phyloP scores from a whole-genome alignment of 92 coral and sea anemone species.

The Desmophyllum pertusum region DNA sequence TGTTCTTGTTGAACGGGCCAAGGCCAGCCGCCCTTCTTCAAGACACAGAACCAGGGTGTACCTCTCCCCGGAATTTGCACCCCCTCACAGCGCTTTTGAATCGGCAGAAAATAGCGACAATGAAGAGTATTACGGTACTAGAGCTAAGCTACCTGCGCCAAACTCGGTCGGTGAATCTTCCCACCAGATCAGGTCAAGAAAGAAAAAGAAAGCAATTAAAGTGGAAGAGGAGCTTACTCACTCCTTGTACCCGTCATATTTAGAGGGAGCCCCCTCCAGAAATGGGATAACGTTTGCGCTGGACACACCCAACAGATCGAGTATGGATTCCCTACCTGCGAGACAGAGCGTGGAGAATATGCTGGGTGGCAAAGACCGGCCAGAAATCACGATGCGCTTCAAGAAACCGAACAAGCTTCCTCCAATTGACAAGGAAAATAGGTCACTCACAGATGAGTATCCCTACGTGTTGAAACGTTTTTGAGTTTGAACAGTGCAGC shows the following conservation, averaged over 20 bases:
- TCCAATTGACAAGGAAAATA: conserved; percentile 60
- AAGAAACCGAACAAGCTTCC: conserved; percentile 61
- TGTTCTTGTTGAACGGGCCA: conserved; percentile 51
- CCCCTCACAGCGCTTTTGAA: conserved; percentile 46
- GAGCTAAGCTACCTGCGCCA: conserved; percentile 21
- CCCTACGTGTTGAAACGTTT: neutral
- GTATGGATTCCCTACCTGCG: conserved; percentile 9
- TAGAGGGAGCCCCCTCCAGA: conserved; percentile 10
- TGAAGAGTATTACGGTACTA: conserved; percentile 33
- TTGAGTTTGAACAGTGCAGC: conserved; percentile 1
- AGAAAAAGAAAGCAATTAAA: conserved; percentile 24
- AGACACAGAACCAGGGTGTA: conserved; percentile 43
- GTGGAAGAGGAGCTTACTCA: conserved; percentile 12
- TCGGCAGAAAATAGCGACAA: conserved; percentile 50
- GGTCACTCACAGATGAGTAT: conserved; percentile 15
- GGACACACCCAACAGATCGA: conserved; percentile 24
- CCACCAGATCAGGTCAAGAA: conserved; percentile 16
- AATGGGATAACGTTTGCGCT: conserved; percentile 4
- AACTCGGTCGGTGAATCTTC: conserved; percentile 7
- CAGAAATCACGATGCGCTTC: conserved; percentile 18
- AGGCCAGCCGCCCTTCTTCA: conserved; percentile 45
- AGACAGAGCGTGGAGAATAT: conserved; percentile 20
- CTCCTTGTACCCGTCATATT: conserved; percentile 18
- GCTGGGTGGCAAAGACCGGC: conserved; percentile 26
- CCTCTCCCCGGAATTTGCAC: conserved; percentile 42